phyloP scores from a whole-genome alignment of 2,888 invertebrate species.

The Poecilobothrus nobilitatus region DNA sequence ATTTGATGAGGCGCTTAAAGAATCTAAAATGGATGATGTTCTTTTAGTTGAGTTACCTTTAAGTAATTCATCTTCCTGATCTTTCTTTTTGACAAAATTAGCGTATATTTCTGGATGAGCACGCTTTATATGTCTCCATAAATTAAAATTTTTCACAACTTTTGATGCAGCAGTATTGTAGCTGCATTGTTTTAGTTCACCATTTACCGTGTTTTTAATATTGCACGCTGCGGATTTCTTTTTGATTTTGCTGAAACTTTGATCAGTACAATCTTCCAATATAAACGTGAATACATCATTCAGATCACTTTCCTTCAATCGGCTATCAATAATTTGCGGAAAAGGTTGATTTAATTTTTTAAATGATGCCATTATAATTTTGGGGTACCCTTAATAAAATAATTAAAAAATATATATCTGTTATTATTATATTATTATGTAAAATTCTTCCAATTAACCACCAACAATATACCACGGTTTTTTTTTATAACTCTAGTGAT shows the following conservation, averaged over 20 bases:
- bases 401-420: no score
- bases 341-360: no score
- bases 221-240: conserved; percentile 7
- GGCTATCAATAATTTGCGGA: background rate
- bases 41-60: conserved; percentile 12
- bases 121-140: conserved; percentile 8
- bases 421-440: no score
- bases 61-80: conserved; percentile 8
- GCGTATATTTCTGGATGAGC: conserved; percentile 8
- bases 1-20: conserved; percentile 2
- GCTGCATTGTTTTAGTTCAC: conserved; percentile 7
- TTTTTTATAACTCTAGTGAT: no score
- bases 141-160: conserved; percentile 8
- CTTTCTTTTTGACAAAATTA: conserved; percentile 8
- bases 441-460: no score
- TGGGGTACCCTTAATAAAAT: no score
- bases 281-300: conserved; percentile 8
- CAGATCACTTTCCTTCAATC: conserved; percentile 9
- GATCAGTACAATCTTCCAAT: conserved; percentile 7
- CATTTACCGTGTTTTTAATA: conserved; percentile 10
- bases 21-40: conserved; percentile 7
- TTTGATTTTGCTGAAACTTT: conserved; percentile 9
- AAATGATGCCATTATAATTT: no score
- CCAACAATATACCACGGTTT: no score
- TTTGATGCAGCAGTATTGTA: conserved; percentile 8